Conservation (phyloP, 1,140 invertebrate species). For the Pseudomyrmex flavicornis region DNA sequence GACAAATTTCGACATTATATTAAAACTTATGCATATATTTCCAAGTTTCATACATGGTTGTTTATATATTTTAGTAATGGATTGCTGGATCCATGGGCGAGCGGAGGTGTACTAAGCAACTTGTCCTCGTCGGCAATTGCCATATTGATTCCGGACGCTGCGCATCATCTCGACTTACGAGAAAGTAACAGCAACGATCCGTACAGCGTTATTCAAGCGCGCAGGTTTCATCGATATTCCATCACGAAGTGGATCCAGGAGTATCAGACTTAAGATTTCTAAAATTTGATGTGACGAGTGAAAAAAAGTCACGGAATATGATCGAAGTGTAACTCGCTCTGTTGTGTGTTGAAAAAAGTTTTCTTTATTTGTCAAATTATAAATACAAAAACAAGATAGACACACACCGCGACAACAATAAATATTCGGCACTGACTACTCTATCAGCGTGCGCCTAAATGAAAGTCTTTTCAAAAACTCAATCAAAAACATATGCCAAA, state of each 20-base stretch:
- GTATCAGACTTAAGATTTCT: slow-evolving; percentile 46
- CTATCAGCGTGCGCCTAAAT: slow-evolving; percentile 2
- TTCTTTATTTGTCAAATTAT: slow-evolving; percentile 70
- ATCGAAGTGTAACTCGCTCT: background rate
- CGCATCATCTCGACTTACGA: slow-evolving; percentile 97
- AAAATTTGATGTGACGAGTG: background rate
- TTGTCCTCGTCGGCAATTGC: slow-evolving; percentile 89
- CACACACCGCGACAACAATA: slow-evolving; percentile 54
- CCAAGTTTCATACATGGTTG: background rate
- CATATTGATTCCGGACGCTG: slow-evolving; percentile 94
- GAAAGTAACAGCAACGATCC: slow-evolving; percentile 90
- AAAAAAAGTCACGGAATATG: background rate
- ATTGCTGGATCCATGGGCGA: slow-evolving; percentile 96
- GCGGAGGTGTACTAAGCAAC: slow-evolving; percentile 93
- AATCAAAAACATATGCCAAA: slow-evolving; percentile 47
- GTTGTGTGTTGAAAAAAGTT: slow-evolving; percentile 27
- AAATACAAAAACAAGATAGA: slow-evolving; percentile 65
- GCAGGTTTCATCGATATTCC: slow-evolving; percentile 88
- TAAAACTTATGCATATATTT: background rate
- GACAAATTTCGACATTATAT: background rate
- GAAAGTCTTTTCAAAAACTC: slow-evolving; percentile 54
- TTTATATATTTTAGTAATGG: slow-evolving; percentile 90
- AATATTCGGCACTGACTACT: slow-evolving; percentile 33
- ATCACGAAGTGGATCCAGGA: slow-evolving; percentile 90
- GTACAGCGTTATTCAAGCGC: slow-evolving; percentile 88